Evolutionary conservation across 2,888 invertebrate genomes (phyloP).

Genomic region (Ceratothoa steindachneri): DNA sequence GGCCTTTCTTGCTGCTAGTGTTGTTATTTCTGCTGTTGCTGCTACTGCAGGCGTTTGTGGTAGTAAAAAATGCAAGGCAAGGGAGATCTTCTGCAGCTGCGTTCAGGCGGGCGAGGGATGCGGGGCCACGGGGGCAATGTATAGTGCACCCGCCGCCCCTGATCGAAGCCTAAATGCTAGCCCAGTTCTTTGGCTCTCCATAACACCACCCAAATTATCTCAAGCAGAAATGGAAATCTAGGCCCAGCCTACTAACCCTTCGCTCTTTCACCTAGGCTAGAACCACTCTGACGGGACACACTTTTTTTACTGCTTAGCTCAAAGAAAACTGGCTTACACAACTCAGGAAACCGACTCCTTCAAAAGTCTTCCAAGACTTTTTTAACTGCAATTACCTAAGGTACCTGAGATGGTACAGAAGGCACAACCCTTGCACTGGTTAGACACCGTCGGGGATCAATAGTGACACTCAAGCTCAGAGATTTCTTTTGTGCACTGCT

Average conservation of each 20-base stretch:
- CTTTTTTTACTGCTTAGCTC: no score
- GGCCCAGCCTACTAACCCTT: slow-evolving; percentile 1
- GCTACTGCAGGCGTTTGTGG: neutral
- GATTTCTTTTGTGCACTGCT: slow-evolving; percentile 8
- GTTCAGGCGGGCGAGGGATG: slow-evolving; percentile 10
- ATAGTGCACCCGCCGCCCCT: slow-evolving; percentile 8
- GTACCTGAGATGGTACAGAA: neutral
- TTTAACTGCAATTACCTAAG: neutral
- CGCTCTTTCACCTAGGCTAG: neutral
- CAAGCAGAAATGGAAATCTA: neutral
- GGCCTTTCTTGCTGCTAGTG: no score
- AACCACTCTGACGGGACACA: neutral
- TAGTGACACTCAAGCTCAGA: slow-evolving; percentile 3
- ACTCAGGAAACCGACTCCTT: no score
- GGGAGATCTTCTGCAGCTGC: slow-evolving; percentile 7
- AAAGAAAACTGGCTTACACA: no score
- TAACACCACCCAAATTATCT: slow-evolving; percentile 9
- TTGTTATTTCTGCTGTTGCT: no score
- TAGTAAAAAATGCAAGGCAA: neutral
- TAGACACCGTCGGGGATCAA: slow-evolving; percentile 10
- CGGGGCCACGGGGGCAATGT: slow-evolving; percentile 5
- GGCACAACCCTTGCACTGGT: neutral
- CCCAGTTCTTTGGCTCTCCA: slow-evolving; percentile 6
- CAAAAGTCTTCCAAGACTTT: neutral
- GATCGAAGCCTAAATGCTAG: neutral